A percentile compares a stretch with the other conserved stretches of the same genome.
These are phyloP conservation scores for Amblyornis subalaris DNA, from an alignment of 2,113 vertebrate genomes.

Conservation along the genomic window DNA sequence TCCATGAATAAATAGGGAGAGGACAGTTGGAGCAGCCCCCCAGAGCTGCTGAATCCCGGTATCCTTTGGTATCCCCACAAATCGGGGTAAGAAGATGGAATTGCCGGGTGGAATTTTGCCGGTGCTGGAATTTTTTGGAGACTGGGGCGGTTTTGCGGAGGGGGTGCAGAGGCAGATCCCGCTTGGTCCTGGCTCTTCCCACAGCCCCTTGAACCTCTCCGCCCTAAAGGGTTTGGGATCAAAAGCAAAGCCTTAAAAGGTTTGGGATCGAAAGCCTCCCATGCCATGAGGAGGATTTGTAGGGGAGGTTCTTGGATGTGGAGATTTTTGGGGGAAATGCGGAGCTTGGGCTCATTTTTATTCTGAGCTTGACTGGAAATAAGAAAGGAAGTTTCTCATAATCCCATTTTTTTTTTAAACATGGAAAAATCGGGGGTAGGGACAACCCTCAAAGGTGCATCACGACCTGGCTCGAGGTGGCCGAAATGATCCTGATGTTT, in stretches of 20 bases:
- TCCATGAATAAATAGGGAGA: accelerated
- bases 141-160: not conserved
- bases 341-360: not conserved
- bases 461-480: accelerated
- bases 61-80: accelerated
- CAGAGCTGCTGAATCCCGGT: accelerated
- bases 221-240: accelerated
- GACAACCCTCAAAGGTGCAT: not conserved
- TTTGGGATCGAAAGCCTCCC: accelerated
- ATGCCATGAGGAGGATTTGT: not conserved
- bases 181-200: not conserved
- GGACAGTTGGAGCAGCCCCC: not conserved
- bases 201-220: not conserved
- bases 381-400: not conserved
- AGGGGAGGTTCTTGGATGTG: accelerated
- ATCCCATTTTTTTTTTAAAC: not conserved
- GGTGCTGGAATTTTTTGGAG: not conserved
- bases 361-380: not conserved
- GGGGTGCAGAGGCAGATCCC: not conserved
- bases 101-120: not conserved
- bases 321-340: not conserved
- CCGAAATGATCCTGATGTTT: accelerated
- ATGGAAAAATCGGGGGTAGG: not conserved
- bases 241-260: accelerated
- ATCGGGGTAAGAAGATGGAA: accelerated